Evolutionary conservation across 2,797 vertebrate species (phyloP), one percentile per base, ranked within the genome.

Genomic region (Chelon auratus): DNA sequence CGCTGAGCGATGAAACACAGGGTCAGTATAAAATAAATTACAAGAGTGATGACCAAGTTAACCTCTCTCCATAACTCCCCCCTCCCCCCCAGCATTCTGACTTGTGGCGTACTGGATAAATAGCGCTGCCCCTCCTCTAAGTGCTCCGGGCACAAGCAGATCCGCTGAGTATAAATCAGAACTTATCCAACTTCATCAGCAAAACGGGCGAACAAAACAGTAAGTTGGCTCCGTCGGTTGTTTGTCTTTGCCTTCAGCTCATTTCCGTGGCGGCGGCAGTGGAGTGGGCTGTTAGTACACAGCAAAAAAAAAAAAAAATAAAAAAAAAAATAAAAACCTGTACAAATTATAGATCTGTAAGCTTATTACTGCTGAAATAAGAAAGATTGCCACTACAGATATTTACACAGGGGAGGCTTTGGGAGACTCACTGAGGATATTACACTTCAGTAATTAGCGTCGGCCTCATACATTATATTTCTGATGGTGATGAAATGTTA

Each of bases 111-210:
- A 1, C 15, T 45, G 42, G 15, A 13, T 42, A 13, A 13, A 13
- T 14, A 2, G 40, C 15, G 2, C 15, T 7, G 15, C 47, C 5
- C 39, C 72, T 22, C 73, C 42, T 48, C 45, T 0, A 9, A 45
- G 2, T 2, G 62, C 73, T 60, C 4, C 39, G 0, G 68, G 77
- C 75, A 36, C 58, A 10, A 48, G 56, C 0, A 40, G 72, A 72
- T 86, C 77, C 22, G 75, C 70, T 62, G 63, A 79, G 70, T 70
- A 79, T 66, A 75, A 84, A 86, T 86, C 80, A 85, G 72, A 70
- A 80, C 80, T 73, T 82, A 82, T 82, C 79, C 75, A 77, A 73
- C 79, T 84, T 81, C 73, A 85, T 85, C 82, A 83, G 80, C 82
- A 64, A 75, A 88, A 68, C 67, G 59, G 63, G 59, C 14, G 18